phyloP scores from a whole-genome alignment of 2,888 invertebrate genomes.

The Coenonympha arcania region DNA sequence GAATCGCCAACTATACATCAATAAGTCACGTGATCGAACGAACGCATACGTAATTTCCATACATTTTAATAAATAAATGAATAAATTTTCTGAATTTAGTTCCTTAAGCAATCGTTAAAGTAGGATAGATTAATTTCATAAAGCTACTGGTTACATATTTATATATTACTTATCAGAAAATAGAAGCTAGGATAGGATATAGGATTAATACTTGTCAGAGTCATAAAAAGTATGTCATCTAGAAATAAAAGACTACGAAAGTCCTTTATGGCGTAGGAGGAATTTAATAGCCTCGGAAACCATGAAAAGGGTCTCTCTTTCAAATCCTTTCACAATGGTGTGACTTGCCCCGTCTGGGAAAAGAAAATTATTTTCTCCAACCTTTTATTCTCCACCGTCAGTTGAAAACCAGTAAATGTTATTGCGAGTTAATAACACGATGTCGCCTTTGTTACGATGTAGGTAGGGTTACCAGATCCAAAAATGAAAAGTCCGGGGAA shows the following conservation, averaged over 20 bases:
- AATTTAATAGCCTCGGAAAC: slow-evolving; percentile 47
- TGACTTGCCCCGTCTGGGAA: slow-evolving; percentile 50
- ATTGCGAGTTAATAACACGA: slow-evolving; percentile 11
- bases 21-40: too few species aligned
- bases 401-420: slow-evolving; percentile 36
- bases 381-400: slow-evolving; percentile 53
- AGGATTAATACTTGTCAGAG: slow-evolving; percentile 14
- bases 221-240: slow-evolving; percentile 23
- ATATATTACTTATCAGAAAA: too few species aligned
- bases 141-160: too few species aligned
- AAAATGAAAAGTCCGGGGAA: background rate
- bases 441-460: background rate
- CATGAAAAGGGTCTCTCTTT: slow-evolving; percentile 48
- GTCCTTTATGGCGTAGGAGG: slow-evolving; percentile 30
- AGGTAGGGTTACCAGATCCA: too few species aligned
- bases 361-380: slow-evolving; percentile 60
- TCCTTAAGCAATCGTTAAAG: too few species aligned
- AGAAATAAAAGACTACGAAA: slow-evolving; percentile 30
- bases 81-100: too few species aligned
- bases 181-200: too few species aligned
- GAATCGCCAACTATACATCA: too few species aligned
- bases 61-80: too few species aligned
- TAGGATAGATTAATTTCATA: too few species aligned
- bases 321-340: slow-evolving; percentile 67
- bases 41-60: too few species aligned